Base-by-base conservation (phyloP, 2,113 vertebrate species). In the Lepus timidus region DNA sequence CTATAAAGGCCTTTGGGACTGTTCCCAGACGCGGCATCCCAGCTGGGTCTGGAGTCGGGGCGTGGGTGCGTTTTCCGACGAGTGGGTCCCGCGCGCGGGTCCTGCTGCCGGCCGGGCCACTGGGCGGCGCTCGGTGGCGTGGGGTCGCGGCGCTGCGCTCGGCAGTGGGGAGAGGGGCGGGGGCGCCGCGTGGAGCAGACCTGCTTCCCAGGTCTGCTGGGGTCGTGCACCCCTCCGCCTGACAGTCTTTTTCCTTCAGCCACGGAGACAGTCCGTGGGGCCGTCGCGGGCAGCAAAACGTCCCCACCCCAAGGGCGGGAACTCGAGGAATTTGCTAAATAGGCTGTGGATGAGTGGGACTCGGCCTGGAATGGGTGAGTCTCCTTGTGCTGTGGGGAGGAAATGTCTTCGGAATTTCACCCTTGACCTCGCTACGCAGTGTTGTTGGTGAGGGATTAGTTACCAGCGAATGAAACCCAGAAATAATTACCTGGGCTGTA, bases 131-230 rank as follows among this genome's bases (percentile, higher is more conserved):
- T 29, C 25, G 6, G 55, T 61, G 7, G 22, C 65, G 5, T 17
- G 33, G 23, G 6, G 29, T 39, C 31, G 29, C 0, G 19, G 79
- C 5, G 0, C 33, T 25, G 25, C 19, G 55, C 55, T 19, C 17
- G 14, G 55, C 14, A 19, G 55, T 17, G 55, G 55, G 14, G 1
- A 4, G 12, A 19, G 55, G 19, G 55, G 19, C 55, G 14, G 55
- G 23, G 29, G 2, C 55, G 22, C 62, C 0, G 16, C 14, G 2
- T 6, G 4, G 6, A 6, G 1, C 3, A 27, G 17, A 49, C 0
- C 12, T 0, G 36, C 36, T 1, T 4, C 5, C 17, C 33, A 4
- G 29, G 8, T 16, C 20, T 20, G 14, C 29, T 44, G n/a, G 1
- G 39, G 22, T 16, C 3, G 2, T 70, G 29, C 33, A 3, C 36